phyloP scores from a whole-genome alignment of 2,113 vertebrate genomes.

The Prolemur simus region DNA sequence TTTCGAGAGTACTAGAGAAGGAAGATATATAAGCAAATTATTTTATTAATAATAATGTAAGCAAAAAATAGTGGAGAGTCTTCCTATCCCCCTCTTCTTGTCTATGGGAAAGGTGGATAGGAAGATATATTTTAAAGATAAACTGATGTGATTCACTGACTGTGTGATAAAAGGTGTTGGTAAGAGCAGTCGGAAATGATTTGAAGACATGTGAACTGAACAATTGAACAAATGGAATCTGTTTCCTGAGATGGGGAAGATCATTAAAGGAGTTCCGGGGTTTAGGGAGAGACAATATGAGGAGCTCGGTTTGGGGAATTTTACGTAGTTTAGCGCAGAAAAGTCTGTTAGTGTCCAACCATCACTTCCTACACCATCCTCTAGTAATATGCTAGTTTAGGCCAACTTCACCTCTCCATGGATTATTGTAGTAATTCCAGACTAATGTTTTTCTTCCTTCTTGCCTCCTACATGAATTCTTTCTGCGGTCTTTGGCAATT shows the following conservation, averaged over 20 bases:
- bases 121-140: neutral
- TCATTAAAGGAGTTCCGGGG: neutral
- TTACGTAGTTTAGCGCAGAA: neutral
- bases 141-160: neutral
- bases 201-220: neutral
- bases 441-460: neutral
- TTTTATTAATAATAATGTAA: neutral
- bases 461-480: neutral
- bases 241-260: neutral
- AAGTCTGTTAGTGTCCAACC: neutral
- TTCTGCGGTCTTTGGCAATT: no score
- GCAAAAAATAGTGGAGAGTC: neutral
- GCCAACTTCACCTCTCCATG: neutral
- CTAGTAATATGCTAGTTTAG: neutral
- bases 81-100: no score
- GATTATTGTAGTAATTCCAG: neutral
- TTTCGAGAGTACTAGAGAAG: neutral
- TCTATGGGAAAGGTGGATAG: neutral
- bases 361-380: neutral
- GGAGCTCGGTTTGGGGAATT: neutral
- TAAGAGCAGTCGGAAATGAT: neutral
- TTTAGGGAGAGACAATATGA: neutral
- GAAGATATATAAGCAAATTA: neutral
- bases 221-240: neutral
- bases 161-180: fast-evolving